A percentile compares a stretch with the other conserved stretches of the same genome.
Conservation (phyloP, 1,140 invertebrate genomes). For the Pogonomyrmex barbatus region DNA sequence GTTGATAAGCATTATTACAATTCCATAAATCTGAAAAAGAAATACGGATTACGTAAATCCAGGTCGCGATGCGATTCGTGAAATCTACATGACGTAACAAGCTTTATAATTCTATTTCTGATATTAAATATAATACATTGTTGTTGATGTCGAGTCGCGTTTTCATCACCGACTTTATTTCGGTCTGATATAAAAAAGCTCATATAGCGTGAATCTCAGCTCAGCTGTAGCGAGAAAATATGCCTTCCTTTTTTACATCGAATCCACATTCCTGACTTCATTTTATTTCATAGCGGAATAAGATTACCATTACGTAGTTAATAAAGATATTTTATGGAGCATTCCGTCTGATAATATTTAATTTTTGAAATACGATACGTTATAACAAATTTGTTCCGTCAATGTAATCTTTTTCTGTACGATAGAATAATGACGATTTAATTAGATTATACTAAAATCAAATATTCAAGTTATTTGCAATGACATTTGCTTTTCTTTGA, state of each 20-base stretch:
- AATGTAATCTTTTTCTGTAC: conserved; percentile 7
- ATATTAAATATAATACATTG: conserved; percentile 26
- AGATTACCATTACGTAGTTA: conserved; percentile 16
- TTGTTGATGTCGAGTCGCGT: conserved; percentile 28
- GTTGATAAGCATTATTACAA: conserved; percentile 38
- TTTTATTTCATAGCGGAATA: conserved; percentile 27
- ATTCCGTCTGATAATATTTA: neutral
- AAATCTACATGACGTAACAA: conserved; percentile 5
- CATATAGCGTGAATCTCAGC: neutral
- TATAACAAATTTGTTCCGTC: conserved; percentile 1
- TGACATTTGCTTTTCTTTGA: neutral
- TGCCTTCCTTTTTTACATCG: conserved; percentile 6
- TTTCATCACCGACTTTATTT: neutral
- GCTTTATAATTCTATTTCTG: conserved; percentile 36
- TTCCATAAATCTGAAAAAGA: conserved; percentile 41
- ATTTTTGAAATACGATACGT: neutral
- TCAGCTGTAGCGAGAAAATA: conserved; percentile 32
- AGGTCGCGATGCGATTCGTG: neutral
- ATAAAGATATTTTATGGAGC: conserved; percentile 31
- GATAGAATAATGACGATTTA: neutral
- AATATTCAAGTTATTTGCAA: conserved; percentile 12
- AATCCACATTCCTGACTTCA: neutral
- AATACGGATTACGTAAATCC: conserved; percentile 13
- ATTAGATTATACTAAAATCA: neutral
- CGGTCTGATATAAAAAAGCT: conserved; percentile 32